A percentile compares a stretch with the other conserved stretches of the same genome.
phyloP scores from a whole-genome alignment of 2,888 invertebrate species.

The Drosophila paramelanica region DNA sequence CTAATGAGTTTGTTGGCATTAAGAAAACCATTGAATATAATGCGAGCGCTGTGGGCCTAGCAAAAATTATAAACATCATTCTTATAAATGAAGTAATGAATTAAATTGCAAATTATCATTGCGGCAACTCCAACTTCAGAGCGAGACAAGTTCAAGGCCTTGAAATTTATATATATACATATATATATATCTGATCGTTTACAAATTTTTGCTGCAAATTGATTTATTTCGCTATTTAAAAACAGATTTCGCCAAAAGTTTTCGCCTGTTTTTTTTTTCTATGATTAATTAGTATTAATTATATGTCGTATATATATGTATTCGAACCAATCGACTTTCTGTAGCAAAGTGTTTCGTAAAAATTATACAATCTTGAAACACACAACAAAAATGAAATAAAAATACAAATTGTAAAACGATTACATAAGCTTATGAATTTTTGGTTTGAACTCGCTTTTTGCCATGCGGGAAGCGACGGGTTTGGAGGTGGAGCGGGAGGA shows the following conservation, averaged over 20 bases:
- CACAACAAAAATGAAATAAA: slow-evolving; percentile 1
- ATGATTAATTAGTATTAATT: slow-evolving; percentile 83
- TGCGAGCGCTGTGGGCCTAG: slow-evolving; percentile 64
- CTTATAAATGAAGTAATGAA: slow-evolving; percentile 67
- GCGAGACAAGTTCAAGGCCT: slow-evolving; percentile 70
- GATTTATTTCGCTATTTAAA: slow-evolving; percentile 39
- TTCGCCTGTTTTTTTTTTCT: slow-evolving; percentile 33
- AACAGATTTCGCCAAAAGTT: slow-evolving; percentile 54
- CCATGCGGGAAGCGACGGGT: slow-evolving; percentile 19
- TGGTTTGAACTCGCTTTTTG: slow-evolving; percentile 8
- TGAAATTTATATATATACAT: neutral
- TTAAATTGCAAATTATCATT: slow-evolving; percentile 56
- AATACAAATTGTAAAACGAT: slow-evolving; percentile 58
- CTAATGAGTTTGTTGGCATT: slow-evolving; percentile 77
- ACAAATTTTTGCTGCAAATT: slow-evolving; percentile 24
- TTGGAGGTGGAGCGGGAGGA: neutral
- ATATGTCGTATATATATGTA: slow-evolving; percentile 54
- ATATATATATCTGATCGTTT: slow-evolving; percentile 4
- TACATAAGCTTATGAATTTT: slow-evolving; percentile 66
- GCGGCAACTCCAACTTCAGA: slow-evolving; percentile 6
- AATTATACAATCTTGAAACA: slow-evolving; percentile 55
- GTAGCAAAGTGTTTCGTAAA: slow-evolving; percentile 56
- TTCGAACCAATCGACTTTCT: slow-evolving; percentile 24
- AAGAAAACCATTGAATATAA: slow-evolving; percentile 58
- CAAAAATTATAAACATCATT: slow-evolving; percentile 66